These are phyloP conservation scores for Poeciliopsis occidentalis DNA, from an alignment of 2,113 vertebrate species.

Conservation along the genomic window DNA sequence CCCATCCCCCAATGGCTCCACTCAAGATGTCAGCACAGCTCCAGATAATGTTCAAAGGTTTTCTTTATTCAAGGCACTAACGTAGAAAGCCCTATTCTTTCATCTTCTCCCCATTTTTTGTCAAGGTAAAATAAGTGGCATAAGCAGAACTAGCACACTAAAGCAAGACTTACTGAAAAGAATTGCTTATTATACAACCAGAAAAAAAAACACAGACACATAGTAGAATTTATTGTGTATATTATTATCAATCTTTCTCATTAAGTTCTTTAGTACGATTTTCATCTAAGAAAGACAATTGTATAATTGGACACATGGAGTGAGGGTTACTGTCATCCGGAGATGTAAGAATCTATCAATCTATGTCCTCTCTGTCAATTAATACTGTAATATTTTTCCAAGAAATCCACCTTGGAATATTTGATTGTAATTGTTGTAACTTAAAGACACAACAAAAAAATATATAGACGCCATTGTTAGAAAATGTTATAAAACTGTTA, in stretches of 20 bases:
- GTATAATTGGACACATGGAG: not conserved
- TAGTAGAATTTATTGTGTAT: not conserved
- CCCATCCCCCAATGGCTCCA: slow-evolving; percentile 34
- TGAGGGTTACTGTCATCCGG: not conserved
- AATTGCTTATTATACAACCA: no score
- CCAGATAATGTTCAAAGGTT: slow-evolving; percentile 14
- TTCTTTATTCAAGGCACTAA: not conserved
- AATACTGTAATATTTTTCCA: not conserved
- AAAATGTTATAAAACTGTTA: no score
- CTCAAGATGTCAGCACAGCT: slow-evolving; percentile 36
- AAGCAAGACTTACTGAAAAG: not conserved
- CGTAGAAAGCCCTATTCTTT: not conserved
- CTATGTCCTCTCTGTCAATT: not conserved
- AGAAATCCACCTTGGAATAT: not conserved
- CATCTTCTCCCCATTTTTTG: not conserved
- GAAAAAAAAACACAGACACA: not conserved
- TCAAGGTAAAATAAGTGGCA: no score
- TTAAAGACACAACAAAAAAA: no score
- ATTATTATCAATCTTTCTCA: not conserved
- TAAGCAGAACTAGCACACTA: not conserved
- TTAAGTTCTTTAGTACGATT: not conserved
- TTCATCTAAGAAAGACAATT: not conserved
- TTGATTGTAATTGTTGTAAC: not conserved
- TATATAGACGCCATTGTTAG: no score
- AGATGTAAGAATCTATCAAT: not conserved